Evolutionary conservation across 2,113 vertebrate genomes (phyloP), one percentile per base, ranked within the genome.

Genomic region (Drymodes brunneopygia): DNA sequence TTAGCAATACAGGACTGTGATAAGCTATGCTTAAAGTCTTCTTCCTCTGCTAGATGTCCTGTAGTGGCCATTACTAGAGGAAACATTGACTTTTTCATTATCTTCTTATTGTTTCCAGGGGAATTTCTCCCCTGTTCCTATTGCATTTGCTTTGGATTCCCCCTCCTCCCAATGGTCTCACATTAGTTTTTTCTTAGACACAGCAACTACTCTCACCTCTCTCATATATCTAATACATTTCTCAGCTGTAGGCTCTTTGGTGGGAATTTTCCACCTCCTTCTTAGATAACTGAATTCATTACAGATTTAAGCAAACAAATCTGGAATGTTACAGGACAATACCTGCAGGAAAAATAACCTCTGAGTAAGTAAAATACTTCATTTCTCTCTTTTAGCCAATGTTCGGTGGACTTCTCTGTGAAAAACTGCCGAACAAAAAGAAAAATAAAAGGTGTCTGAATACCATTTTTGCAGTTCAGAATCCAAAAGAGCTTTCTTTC

Each of bases 41-140:
- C 61, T 70, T 94, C 56, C 81, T 82, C 87, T 90, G 79, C 71
- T 72, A 79, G 62, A 65, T 88, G 72, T 92, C 79, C 94, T 94
- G 77, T 88, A 91, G 84, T 1, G 2, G 79, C 72, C 81, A 78
- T 86, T 91, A 86, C 81, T 75, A 53, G 42, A 66, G 38, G 25
- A 86, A 92, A 94, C 91, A 86, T 36, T 60, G 71, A 86, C 61
- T 90, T 81, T 94, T 91, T 94, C 60, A 73, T 95, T 95, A 90
- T 79, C 75, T 73, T 80, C 57, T 86, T 92, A 73, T 78, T 92
- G 64, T 95, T 95, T 92, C 90, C 90, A 89, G 69, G 86, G 90
- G 70, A 95, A 70, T 86, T 93, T 74, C 36, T 72, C 44, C 57
- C 67, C 60, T 83, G 51, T 58, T 94, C 86, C 87, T 44, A 38